Base-by-base conservation (phyloP, 2,113 vertebrate genomes). In the Sinocyclocheilus grahami region DNA sequence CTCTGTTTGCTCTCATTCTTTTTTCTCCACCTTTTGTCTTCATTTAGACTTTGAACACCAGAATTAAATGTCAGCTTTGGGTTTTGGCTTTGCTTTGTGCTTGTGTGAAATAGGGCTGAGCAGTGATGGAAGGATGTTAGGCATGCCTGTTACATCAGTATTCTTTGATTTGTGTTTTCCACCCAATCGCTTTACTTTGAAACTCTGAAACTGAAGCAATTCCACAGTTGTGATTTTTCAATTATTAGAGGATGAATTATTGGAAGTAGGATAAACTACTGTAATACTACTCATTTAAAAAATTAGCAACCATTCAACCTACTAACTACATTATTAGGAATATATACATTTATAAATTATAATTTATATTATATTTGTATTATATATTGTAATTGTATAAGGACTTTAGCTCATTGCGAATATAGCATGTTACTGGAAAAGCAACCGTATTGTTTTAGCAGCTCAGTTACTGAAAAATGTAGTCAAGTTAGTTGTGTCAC, bases 1-100 rank as follows among this genome's bases (percentile, higher is more conserved):
- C 72, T 87, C 80, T 89, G 51, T 82, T 84, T 89, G 87, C 82
- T 85, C 81, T 86, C 74, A 30, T 80, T 87, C 60, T 20, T 67
- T 85, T 77, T 65, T 67, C 69, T 87, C 83, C 33, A 46, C 65
- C 67, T 55, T 76, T 85, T 85, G 63, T 90, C 82, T 87, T 90
- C 77, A 85, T 88, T 88, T 89, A 81, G 78, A 87, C 86, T 90
- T 91, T 89, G 85, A 88, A 90, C 74, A 81, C 30, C 51, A 63
- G 81, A 91, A 85, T 89, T 87, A 89, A 90, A 88, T 90, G 88
- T 88, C 86, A 91, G 77, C 84, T 84, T 78, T 69, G 37, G 84
- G 83, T 78, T 88, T 84, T 24, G 46, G 39, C 39, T 80, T 85
- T 58, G 62, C 72, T 89, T 86, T 88, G 87, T 80, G 81, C 27